Percentiles rank a stretch among this genome's conserved stretches.
Evolutionary conservation across 2,797 vertebrate genomes (phyloP).

Genomic region (Malurus splendens): DNA sequence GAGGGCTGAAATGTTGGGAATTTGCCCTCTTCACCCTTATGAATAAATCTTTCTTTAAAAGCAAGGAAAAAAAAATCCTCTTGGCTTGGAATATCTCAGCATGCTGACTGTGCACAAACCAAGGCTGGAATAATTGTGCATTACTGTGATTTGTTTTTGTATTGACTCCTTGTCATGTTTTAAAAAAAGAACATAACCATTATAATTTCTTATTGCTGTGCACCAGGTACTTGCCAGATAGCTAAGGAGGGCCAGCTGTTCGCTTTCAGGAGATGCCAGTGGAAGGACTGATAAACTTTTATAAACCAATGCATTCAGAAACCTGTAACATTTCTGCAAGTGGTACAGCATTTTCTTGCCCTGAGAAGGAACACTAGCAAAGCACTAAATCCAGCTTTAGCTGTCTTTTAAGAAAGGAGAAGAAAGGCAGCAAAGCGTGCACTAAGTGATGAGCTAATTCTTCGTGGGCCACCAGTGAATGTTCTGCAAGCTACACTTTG

Average conservation of each 20-base stretch:
- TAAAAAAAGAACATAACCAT: background rate
- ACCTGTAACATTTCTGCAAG: background rate
- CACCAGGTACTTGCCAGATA: slow-evolving; percentile 10
- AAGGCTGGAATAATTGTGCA: background rate
- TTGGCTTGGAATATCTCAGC: slow-evolving; percentile 40
- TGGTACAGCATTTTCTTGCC: background rate
- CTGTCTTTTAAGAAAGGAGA: background rate
- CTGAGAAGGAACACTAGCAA: background rate
- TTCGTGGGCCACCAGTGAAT: background rate
- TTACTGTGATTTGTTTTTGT: slow-evolving; percentile 48
- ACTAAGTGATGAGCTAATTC: background rate
- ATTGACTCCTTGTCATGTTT: slow-evolving; percentile 35
- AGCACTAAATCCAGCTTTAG: background rate
- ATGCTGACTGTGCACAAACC: slow-evolving; percentile 53
- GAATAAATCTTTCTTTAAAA: slow-evolving; percentile 55
- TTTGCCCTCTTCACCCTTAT: slow-evolving; percentile 42
- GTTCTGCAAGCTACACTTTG: background rate
- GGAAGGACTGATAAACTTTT: background rate
- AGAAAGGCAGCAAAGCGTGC: background rate
- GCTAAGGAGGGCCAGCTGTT: background rate
- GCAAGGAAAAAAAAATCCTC: slow-evolving; percentile 3
- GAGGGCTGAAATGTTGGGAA: slow-evolving; percentile 50
- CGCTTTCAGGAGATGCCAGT: background rate
- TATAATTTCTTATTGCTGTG: background rate
- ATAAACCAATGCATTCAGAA: background rate